Evolutionary conservation across 1,140 invertebrate genomes (phyloP).

Genomic region (Triops cancriformis): DNA sequence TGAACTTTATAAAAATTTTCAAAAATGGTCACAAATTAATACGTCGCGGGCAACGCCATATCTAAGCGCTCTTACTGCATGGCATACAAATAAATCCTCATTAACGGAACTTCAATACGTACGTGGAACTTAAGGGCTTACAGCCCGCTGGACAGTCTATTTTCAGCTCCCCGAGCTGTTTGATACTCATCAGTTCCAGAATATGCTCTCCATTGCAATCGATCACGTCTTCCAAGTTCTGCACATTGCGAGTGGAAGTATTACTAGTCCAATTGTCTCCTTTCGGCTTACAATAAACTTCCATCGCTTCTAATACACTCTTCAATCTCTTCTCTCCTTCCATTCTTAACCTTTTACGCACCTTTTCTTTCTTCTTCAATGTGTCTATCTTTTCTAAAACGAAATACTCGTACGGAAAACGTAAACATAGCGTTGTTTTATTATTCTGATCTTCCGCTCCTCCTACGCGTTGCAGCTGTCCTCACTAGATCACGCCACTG

Average conservation of each 20-base stretch:
- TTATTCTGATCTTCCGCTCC: no score
- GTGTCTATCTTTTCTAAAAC: neutral
- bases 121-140: neutral
- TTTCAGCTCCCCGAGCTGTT: neutral
- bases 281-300: neutral
- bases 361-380: neutral
- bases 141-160: neutral
- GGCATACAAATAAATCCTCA: neutral
- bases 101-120: neutral
- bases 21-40: no score
- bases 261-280: neutral
- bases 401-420: neutral
- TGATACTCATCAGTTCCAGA: conserved; percentile 1
- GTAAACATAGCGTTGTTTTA: no score
- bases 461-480: no score
- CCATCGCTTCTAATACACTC: neutral
- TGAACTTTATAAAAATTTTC: no score
- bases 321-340: neutral
- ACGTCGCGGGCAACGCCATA: no score
- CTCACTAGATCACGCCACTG: neutral
- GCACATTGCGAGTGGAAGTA: neutral
- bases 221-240: neutral
- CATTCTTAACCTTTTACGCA: neutral
- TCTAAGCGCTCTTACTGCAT: neutral
- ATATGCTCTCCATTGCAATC: neutral